Evolutionary conservation across 2,888 invertebrate genomes (phyloP).

Genomic region (Platyscelio sp.): DNA sequence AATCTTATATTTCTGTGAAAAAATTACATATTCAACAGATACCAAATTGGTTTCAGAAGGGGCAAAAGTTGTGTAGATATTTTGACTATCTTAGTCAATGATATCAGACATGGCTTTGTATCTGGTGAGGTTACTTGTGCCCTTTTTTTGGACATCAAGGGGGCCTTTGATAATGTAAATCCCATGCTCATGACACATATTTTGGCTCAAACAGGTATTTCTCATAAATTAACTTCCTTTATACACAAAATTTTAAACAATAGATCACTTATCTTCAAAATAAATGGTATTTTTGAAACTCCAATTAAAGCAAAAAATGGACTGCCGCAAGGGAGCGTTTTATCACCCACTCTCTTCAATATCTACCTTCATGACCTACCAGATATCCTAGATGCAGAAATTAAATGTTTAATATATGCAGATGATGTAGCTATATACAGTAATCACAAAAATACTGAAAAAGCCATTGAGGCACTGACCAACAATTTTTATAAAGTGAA

Average conservation of each 20-base stretch:
- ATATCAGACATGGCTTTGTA: too few relatives aligned
- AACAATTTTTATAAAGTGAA: background rate
- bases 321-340: background rate
- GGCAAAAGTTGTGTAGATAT: too few relatives aligned
- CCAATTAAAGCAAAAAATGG: background rate
- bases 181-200: too few relatives aligned
- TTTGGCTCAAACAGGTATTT: background rate
- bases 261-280: background rate
- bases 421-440: slow-evolving; percentile 6
- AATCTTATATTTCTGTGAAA: too few relatives aligned
- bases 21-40: too few relatives aligned
- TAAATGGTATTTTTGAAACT: background rate
- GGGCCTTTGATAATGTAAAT: too few relatives aligned
- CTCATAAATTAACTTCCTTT: background rate
- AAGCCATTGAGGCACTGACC: too few relatives aligned
- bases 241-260: background rate
- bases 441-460: background rate
- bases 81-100: too few relatives aligned
- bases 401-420: background rate
- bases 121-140: too few relatives aligned
- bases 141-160: too few relatives aligned
- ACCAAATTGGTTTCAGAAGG: too few relatives aligned
- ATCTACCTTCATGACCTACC: background rate
- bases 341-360: slow-evolving; percentile 1
- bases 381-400: background rate